Conservation (phyloP, 2,888 invertebrate genomes). For the Odontothrips loti region DNA sequence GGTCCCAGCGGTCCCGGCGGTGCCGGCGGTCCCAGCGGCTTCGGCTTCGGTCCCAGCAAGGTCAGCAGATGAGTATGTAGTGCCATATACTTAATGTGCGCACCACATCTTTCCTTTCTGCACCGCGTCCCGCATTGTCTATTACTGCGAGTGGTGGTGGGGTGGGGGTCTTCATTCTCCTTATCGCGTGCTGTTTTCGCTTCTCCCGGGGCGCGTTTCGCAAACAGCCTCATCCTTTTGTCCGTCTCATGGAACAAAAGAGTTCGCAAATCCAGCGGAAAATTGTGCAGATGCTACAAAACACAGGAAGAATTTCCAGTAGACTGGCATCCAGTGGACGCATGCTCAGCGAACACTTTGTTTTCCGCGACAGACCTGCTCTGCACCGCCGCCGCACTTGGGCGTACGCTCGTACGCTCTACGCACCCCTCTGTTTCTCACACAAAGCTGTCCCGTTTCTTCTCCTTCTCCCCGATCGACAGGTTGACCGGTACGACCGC, state of each 20-base stretch:
- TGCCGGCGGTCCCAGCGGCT: conserved; percentile 19
- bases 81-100: conserved; percentile 7
- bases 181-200: too few relatives aligned
- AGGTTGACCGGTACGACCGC: conserved; percentile 6
- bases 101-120: not conserved
- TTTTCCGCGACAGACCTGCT: too few relatives aligned
- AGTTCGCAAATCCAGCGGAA: too few relatives aligned
- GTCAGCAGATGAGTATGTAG: conserved; percentile 18
- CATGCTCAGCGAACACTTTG: too few relatives aligned
- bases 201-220: too few relatives aligned
- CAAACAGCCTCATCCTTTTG: too few relatives aligned
- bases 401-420: not conserved
- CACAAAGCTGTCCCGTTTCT: not conserved
- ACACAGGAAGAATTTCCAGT: too few relatives aligned
- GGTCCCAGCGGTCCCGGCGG: conserved; percentile 46
- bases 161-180: too few relatives aligned
- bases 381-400: not conserved
- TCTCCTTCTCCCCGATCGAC: not conserved
- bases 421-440: too few relatives aligned
- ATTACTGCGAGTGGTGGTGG: not conserved
- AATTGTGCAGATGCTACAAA: too few relatives aligned
- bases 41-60: not conserved
- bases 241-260: too few relatives aligned
- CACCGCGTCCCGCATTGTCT: not conserved
- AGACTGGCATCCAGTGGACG: too few relatives aligned